phyloP scores from a whole-genome alignment of 1,140 invertebrate species.

The Platyscapa corneri region DNA sequence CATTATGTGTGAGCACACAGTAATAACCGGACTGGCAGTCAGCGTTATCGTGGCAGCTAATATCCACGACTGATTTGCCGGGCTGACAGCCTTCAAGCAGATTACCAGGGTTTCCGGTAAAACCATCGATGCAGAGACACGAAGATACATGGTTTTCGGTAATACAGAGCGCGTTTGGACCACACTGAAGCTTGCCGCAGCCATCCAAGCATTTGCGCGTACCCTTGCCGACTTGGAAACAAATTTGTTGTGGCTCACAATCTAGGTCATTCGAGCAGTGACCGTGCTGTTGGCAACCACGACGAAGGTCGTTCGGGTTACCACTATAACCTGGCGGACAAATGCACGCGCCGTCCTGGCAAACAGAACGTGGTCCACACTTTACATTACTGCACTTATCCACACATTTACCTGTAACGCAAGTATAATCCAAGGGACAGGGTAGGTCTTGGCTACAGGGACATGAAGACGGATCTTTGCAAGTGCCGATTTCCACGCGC shows the following conservation, averaged over 20 bases:
- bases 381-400: constrained; percentile 82
- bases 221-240: constrained; percentile 86
- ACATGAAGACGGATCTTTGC: constrained; percentile 81
- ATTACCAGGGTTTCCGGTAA: constrained; percentile 86
- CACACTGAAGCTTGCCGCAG: constrained; percentile 90
- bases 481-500: constrained; percentile 79
- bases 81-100: constrained; percentile 84
- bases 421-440: constrained; percentile 85
- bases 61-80: constrained; percentile 73
- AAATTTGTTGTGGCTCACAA: constrained; percentile 88
- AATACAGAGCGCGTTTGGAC: constrained; percentile 90
- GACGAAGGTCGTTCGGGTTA: constrained; percentile 81
- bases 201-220: constrained; percentile 88
- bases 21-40: constrained; percentile 82
- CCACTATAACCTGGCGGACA: constrained; percentile 88
- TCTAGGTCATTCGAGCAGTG: constrained; percentile 87
- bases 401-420: constrained; percentile 81
- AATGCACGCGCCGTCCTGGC: constrained; percentile 85
- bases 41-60: constrained; percentile 79
- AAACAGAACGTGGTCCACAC: constrained; percentile 88
- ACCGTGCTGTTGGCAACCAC: constrained; percentile 82
- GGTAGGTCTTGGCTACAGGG: constrained; percentile 80
- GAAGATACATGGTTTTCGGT: constrained; percentile 87
- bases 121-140: constrained; percentile 89
- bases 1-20: constrained; percentile 77